Base-by-base conservation (phyloP, 2,113 vertebrate species). In the Urocolius indicus region DNA sequence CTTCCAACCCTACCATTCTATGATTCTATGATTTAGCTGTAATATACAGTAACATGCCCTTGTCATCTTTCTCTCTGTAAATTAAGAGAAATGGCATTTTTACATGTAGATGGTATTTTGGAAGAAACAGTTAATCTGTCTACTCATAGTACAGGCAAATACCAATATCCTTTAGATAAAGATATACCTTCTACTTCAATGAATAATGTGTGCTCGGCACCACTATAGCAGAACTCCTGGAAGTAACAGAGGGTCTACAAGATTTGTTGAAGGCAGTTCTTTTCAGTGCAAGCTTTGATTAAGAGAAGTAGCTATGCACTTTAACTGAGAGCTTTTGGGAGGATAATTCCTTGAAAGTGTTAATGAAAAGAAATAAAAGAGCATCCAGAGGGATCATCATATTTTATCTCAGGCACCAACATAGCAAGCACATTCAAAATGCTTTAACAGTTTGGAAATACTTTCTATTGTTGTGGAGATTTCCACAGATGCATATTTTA, bases 401-500 rank as follows among this genome's bases (percentile, higher is more conserved):
- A 61, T 77, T 67, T 52, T 86, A 80, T 32, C 30, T 36, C 19
- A 81, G 67, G 63, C n/a, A 80, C 6, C 30, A 68, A 27, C 43
- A 61, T 1, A 78, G 51, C 24, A 77, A 67, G 49, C 59, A 43
- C 59, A 81, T 43, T 90, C 90, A 48, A 94, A 94, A 67, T 46
- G 51, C 15, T 90, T 74, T 80, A 67, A 74, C 12, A 20, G 22
- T 63, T 78, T 59, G 14, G 74, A 88, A 88, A 86, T 61, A 63
- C 32, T 80, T 88, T 61, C 57, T 88, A 17, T 36, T 81, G 38
- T 57, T 75, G 82, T 23, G 21, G 19, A 89, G n/a, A 76, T 76
- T 87, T 66, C 87, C 58, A 85, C 54, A 78, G 71, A 89, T 89
- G 46, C 18, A 73, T 72, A 90, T 86, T 92, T 95, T 88, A 90